Evolutionary conservation across 2,113 vertebrate genomes (phyloP).

Genomic region (Amphilophus citrinellus): DNA sequence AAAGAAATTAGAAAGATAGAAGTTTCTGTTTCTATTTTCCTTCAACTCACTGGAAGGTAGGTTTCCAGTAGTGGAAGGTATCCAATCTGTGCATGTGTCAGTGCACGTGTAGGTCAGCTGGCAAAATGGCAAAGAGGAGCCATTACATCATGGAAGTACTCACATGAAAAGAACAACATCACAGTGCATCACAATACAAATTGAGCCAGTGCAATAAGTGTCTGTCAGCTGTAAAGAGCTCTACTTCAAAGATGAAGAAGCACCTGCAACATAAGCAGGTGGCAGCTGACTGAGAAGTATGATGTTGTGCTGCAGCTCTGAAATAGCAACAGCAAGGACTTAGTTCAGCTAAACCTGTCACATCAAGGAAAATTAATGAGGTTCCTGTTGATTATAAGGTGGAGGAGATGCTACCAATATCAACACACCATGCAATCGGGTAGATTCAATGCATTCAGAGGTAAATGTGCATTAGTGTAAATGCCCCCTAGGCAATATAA

Average conservation of each 20-base stretch:
- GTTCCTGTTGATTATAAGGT: neutral
- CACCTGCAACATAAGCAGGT: neutral
- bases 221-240: neutral
- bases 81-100: neutral
- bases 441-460: neutral
- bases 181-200: neutral
- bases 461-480: neutral
- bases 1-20: too few species aligned
- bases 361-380: neutral
- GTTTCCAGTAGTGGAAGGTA: neutral
- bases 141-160: neutral
- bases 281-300: slow-evolving; percentile 3
- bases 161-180: neutral
- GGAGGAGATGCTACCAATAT: neutral
- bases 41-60: neutral
- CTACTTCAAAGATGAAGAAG: slow-evolving; percentile 1
- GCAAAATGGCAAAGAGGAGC: neutral
- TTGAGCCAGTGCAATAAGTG: neutral
- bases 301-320: neutral
- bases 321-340: slow-evolving; percentile 5
- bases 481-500: neutral
- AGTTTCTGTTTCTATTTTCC: neutral
- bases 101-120: neutral
- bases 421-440: neutral
- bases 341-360: neutral